These are phyloP conservation scores for Heteromormyrus szaboi DNA, from an alignment of 2,797 vertebrate species.

Conservation along the genomic window DNA sequence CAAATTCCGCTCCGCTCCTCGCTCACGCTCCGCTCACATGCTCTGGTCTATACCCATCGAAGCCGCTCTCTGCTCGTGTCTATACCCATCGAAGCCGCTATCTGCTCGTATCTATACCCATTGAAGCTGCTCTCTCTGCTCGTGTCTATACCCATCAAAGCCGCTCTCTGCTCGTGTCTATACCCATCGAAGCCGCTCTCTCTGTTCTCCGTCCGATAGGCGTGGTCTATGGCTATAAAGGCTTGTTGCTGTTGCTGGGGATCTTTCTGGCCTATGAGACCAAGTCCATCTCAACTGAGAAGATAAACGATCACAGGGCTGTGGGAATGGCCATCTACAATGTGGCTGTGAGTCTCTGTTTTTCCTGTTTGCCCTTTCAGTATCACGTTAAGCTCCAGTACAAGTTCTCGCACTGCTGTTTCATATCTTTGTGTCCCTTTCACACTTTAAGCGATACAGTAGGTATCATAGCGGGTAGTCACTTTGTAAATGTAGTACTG, in stretches of 20 bases:
- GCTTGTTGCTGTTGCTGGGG: constrained; percentile 79
- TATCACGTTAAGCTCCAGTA: not conserved
- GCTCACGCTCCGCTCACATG: no score
- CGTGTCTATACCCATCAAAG: no score
- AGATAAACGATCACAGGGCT: constrained; percentile 92
- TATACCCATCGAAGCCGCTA: no score
- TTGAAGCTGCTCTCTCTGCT: no score
- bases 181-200: not conserved
- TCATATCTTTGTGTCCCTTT: not conserved
- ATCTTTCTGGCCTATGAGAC: constrained; percentile 94
- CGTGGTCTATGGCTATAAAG: constrained; percentile 91
- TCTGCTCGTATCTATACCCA: no score
- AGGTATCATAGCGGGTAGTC: not conserved
- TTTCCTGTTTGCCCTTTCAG: not conserved
- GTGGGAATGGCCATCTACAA: constrained; percentile 98
- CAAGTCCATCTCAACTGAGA: constrained; percentile 90
- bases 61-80: no score
- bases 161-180: not conserved
- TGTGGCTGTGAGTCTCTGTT: constrained; percentile 73
- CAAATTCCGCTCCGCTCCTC: no score
- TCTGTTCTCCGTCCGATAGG: constrained; percentile 44
- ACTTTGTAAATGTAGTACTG: not conserved
- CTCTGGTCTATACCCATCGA: no score
- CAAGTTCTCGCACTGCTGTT: not conserved
- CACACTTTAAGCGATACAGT: not conserved